Evolutionary conservation across 2,888 invertebrate species (phyloP).

Genomic region (Nomada fucata): DNA sequence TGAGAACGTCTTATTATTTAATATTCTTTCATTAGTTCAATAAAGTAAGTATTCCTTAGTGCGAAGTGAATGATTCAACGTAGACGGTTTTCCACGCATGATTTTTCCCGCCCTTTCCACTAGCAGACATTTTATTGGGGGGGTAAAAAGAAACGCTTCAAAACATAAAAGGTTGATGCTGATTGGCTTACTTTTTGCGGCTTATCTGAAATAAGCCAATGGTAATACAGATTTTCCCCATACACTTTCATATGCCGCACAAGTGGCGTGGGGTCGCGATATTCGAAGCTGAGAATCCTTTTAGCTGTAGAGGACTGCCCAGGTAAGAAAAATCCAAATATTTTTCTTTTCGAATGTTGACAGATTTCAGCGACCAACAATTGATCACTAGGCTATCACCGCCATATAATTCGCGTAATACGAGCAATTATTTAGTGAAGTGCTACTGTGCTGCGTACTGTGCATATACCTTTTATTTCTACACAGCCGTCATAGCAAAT

Average conservation of each 20-base stretch:
- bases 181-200: constrained; percentile 87
- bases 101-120: constrained; percentile 79
- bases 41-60: not conserved
- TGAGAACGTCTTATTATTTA: not conserved
- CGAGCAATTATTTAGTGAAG: constrained; percentile 67
- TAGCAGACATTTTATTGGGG: constrained; percentile 74
- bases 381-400: constrained; percentile 46
- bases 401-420: constrained; percentile 64
- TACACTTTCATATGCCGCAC: constrained; percentile 86
- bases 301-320: constrained; percentile 86
- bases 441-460: constrained; percentile 75
- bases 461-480: constrained; percentile 79
- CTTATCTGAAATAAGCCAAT: constrained; percentile 87
- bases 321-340: constrained; percentile 87
- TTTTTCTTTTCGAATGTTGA: constrained; percentile 85
- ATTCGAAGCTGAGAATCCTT: constrained; percentile 87
- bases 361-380: constrained; percentile 81
- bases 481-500: constrained; percentile 81
- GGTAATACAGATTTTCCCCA: constrained; percentile 81
- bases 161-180: constrained; percentile 83
- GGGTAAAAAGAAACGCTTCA: constrained; percentile 86
- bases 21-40: constrained; percentile 1
- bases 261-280: constrained; percentile 88
- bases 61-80: not conserved
- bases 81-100: constrained; percentile 44